Evolutionary conservation across 2,797 vertebrate species (phyloP).

Genomic region (Acrossocheilus wenchowensis): DNA sequence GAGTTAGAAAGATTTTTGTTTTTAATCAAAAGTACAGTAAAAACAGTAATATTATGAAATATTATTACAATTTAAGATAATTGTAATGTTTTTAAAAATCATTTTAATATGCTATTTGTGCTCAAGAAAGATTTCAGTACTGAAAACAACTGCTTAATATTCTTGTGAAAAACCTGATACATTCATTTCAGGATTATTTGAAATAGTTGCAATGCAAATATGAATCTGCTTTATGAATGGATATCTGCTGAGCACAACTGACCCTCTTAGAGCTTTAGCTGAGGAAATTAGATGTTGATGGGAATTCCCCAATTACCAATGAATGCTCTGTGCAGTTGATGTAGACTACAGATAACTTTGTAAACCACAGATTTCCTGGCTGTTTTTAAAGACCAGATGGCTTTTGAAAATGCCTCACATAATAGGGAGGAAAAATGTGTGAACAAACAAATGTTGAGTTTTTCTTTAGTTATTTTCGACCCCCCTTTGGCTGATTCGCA

Average conservation of each 20-base stretch:
- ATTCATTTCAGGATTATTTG: background rate
- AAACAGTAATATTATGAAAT: background rate
- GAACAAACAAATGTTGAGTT: background rate
- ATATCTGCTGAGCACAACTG: background rate
- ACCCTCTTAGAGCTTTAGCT: background rate
- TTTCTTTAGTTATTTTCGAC: background rate
- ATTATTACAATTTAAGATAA: background rate
- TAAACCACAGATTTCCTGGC: background rate
- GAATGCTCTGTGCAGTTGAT: background rate
- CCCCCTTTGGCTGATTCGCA: background rate
- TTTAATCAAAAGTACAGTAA: background rate
- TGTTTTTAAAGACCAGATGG: background rate
- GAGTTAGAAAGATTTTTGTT: background rate
- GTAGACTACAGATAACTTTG: constrained; percentile 9
- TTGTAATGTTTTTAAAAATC: too few relatives aligned
- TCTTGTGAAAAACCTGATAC: background rate
- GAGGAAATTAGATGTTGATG: constrained; percentile 17
- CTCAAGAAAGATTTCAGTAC: background rate
- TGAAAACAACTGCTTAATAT: background rate
- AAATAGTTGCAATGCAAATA: background rate
- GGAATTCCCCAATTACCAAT: constrained; percentile 40
- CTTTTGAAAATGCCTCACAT: background rate
- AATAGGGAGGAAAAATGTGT: background rate
- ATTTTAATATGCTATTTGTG: background rate
- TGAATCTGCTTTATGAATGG: background rate